These are phyloP conservation scores for Dromas ardeola DNA, from an alignment of 2,113 vertebrate species.

Conservation along the genomic window DNA sequence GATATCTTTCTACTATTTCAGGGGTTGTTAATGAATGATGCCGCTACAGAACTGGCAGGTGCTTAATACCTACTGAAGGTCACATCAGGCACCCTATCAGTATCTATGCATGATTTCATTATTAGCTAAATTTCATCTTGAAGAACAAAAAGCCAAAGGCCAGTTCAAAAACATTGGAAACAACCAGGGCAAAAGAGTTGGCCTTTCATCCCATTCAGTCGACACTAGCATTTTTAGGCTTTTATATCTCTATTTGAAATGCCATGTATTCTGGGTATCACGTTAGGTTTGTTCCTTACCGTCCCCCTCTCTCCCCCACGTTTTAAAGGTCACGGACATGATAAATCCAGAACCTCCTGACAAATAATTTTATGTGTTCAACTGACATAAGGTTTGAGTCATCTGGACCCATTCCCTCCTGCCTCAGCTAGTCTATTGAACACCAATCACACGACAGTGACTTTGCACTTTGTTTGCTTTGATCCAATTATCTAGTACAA, in stretches of 20 bases:
- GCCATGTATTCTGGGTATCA: background rate
- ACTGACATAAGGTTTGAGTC: slow-evolving; percentile 59
- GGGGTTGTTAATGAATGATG: background rate
- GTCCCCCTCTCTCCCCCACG: background rate
- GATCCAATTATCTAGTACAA: slow-evolving; percentile 73
- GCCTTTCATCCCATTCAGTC: background rate
- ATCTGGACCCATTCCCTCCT: slow-evolving; percentile 76
- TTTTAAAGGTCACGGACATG: slow-evolving; percentile 33
- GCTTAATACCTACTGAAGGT: background rate
- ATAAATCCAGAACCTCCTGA: slow-evolving; percentile 69
- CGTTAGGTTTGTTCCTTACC: background rate
- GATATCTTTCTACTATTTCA: background rate
- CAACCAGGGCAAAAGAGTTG: background rate
- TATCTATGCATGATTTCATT: background rate
- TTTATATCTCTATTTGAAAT: background rate
- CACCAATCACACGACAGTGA: slow-evolving; percentile 73
- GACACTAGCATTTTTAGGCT: background rate
- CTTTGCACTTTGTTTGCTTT: slow-evolving; percentile 79
- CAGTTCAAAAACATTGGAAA: background rate
- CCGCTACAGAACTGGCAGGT: background rate
- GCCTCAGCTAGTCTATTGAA: slow-evolving; percentile 89
- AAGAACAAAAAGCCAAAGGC: background rate
- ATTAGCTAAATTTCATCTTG: background rate
- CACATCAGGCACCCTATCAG: background rate
- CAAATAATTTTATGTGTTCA: slow-evolving; percentile 56